These are phyloP conservation scores for Onychostoma macrolepis DNA, from an alignment of 2,113 vertebrate species.

Conservation along the genomic window DNA sequence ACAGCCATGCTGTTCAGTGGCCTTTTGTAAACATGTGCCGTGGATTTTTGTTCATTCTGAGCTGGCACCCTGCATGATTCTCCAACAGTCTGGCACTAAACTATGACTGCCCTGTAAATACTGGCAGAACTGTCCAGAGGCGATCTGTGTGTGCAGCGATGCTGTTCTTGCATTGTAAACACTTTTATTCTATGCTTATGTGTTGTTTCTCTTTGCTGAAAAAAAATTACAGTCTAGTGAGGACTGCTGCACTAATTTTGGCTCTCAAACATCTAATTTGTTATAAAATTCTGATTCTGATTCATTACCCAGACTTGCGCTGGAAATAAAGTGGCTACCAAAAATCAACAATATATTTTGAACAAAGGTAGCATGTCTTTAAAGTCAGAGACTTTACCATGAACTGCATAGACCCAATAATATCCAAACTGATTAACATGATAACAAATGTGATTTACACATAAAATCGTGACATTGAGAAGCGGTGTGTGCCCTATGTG, in stretches of 20 bases:
- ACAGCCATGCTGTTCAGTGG: background rate
- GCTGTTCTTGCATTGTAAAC: slow-evolving; percentile 24
- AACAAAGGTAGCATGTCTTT: background rate
- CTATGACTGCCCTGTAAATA: slow-evolving; percentile 27
- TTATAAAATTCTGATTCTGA: too few species aligned
- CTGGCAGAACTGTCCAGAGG: slow-evolving; percentile 12
- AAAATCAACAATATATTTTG: background rate
- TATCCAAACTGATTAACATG: background rate
- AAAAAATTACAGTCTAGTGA: background rate
- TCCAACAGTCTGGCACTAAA: slow-evolving; percentile 12
- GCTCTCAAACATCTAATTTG: background rate
- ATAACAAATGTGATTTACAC: background rate
- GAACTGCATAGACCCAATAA: background rate
- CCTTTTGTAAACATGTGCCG: background rate
- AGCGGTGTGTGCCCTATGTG: background rate
- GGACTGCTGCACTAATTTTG: background rate
- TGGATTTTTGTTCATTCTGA: slow-evolving; percentile 22
- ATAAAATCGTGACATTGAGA: background rate
- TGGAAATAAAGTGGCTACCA: background rate
- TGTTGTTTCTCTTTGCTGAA: background rate
- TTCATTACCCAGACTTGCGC: too few species aligned
- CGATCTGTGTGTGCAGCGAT: slow-evolving; percentile 2
- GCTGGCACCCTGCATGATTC: slow-evolving; percentile 22
- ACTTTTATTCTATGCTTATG: background rate
- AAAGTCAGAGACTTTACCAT: background rate